Percentiles rank a stretch among this genome's conserved stretches.
Evolutionary conservation across 2,113 vertebrate species (phyloP).

Genomic region (Motacilla alba): DNA sequence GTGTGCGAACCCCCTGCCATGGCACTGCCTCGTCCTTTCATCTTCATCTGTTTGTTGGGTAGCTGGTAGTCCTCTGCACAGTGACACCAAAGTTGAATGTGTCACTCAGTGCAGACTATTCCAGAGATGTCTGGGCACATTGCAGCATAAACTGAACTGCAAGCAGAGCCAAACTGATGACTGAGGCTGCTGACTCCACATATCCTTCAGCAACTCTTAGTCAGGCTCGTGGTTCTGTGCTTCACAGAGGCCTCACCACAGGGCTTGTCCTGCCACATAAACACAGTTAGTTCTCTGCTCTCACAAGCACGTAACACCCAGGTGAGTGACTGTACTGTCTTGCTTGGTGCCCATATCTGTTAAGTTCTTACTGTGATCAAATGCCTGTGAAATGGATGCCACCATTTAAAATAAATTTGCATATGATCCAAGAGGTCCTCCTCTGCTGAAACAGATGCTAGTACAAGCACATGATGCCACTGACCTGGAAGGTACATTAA

Average conservation of each 20-base stretch:
- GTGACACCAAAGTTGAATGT: neutral
- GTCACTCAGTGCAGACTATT: neutral
- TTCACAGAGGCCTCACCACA: neutral
- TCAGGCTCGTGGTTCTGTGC: neutral
- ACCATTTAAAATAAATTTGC: neutral
- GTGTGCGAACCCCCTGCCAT: neutral
- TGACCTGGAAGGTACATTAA: neutral
- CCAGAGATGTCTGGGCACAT: neutral
- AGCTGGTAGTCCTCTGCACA: neutral
- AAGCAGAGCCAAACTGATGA: neutral
- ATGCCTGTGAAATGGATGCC: neutral
- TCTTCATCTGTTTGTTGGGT: neutral
- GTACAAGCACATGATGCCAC: accelerated
- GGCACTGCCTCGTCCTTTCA: neutral
- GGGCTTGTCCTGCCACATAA: neutral
- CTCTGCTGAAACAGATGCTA: neutral
- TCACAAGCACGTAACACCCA: neutral
- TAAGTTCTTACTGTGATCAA: neutral
- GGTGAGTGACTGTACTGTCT: neutral
- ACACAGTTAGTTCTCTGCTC: neutral
- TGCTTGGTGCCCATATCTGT: accelerated
- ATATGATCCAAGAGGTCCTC: neutral
- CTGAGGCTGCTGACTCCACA: neutral
- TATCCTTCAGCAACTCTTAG: neutral
- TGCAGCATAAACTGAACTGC: neutral